These are phyloP conservation scores for Dendrolimus houi DNA, from an alignment of 2,888 invertebrate species.

Conservation along the genomic window DNA sequence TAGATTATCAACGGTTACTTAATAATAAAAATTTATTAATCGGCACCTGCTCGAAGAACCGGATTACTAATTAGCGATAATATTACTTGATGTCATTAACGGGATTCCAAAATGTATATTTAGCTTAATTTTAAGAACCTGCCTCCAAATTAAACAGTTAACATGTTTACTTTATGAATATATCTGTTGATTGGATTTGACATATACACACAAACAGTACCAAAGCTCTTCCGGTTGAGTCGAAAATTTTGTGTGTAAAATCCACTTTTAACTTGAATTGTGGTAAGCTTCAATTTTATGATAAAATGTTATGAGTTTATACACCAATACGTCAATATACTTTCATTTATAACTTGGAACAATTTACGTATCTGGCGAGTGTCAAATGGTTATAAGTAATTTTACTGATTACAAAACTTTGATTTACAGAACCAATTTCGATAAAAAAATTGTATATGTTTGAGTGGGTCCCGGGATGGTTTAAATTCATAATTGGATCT, in stretches of 20 bases:
- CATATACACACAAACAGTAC: neutral
- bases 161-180: neutral
- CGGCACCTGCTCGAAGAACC: slow-evolving; percentile 7
- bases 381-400: too few relatives aligned
- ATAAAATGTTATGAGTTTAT: too few relatives aligned
- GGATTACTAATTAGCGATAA: slow-evolving; percentile 2
- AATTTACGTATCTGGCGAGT: too few relatives aligned
- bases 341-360: too few relatives aligned
- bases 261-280: slow-evolving; percentile 11
- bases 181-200: neutral
- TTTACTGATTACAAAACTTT: too few relatives aligned
- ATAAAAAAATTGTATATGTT: too few relatives aligned
- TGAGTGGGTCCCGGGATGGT: too few relatives aligned
- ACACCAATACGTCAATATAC: too few relatives aligned
- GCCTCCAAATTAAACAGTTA: neutral
- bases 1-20: slow-evolving; percentile 5
- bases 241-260: neutral
- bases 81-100: neutral
- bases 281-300: neutral
- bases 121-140: neutral
- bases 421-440: too few relatives aligned
- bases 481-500: too few relatives aligned
- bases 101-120: neutral
- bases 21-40: neutral
- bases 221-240: neutral